These are phyloP conservation scores for Nomada flava DNA, from an alignment of 2,888 invertebrate species.

Conservation along the genomic window DNA sequence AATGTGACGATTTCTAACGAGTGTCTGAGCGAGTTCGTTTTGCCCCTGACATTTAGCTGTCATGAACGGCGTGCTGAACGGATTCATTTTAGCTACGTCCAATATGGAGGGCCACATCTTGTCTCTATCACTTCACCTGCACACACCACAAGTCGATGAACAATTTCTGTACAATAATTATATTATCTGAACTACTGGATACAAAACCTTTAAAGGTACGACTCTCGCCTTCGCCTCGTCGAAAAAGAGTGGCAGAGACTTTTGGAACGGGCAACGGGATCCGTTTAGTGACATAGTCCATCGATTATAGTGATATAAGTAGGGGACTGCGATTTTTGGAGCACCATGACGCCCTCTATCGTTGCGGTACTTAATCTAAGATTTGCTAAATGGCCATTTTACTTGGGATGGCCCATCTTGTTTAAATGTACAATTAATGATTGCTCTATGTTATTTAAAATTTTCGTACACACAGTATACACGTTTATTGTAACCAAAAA, in stretches of 20 bases:
- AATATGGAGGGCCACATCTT: conserved; percentile 84
- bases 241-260: conserved; percentile 76
- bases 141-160: conserved; percentile 39
- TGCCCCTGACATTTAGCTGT: conserved; percentile 82
- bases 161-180: conserved; percentile 38
- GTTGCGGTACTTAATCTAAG: neutral
- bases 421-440: conserved; percentile 21
- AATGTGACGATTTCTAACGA: conserved; percentile 82
- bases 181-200: conserved; percentile 34
- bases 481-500: conserved; percentile 18
- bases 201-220: conserved; percentile 60
- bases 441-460: neutral
- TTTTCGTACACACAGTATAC: neutral
- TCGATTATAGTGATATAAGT: conserved; percentile 24
- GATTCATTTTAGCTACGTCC: conserved; percentile 84
- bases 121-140: conserved; percentile 61
- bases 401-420: neutral
- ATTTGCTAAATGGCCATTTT: neutral
- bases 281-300: conserved; percentile 46
- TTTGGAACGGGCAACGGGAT: conserved; percentile 1
- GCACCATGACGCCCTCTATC: neutral
- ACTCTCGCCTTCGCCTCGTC: conserved; percentile 74
- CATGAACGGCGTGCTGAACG: conserved; percentile 82
- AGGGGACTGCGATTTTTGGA: neutral
- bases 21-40: conserved; percentile 70